These are phyloP conservation scores for Cyaniris semiargus DNA, from an alignment of 2,888 invertebrate genomes.

Conservation along the genomic window DNA sequence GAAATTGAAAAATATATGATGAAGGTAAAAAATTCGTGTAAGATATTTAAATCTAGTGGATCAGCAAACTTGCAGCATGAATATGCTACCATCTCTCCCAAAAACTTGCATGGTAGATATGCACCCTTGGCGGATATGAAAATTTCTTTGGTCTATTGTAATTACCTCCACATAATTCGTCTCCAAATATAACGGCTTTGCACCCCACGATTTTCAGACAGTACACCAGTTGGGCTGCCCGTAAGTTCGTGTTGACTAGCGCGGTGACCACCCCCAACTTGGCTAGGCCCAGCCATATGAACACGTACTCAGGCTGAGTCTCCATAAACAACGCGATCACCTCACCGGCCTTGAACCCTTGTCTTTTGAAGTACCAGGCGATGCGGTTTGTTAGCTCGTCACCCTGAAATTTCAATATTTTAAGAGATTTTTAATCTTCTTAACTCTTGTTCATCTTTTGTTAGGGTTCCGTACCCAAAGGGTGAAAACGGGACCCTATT, in stretches of 20 bases:
- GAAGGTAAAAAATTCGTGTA: background rate
- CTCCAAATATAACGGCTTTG: conserved; percentile 88
- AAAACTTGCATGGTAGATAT: too few relatives aligned
- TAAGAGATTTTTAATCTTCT: background rate
- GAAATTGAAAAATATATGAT: conserved; percentile 43
- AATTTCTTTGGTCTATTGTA: too few relatives aligned
- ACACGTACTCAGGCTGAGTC: conserved; percentile 92
- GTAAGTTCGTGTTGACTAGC: conserved; percentile 92
- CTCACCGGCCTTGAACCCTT: conserved; percentile 84
- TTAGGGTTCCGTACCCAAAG: too few relatives aligned
- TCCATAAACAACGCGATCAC: conserved; percentile 94
- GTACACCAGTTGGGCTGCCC: conserved; percentile 88
- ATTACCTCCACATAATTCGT: conserved; percentile 78
- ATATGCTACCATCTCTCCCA: too few relatives aligned
- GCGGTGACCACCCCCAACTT: conserved; percentile 91
- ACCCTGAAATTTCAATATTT: conserved; percentile 58
- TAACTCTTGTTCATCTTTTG: too few relatives aligned
- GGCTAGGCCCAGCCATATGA: conserved; percentile 94
- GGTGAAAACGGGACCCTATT: too few relatives aligned
- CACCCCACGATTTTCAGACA: conserved; percentile 89
- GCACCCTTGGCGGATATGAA: too few relatives aligned
- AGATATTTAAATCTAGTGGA: too few relatives aligned
- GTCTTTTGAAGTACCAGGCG: conserved; percentile 78
- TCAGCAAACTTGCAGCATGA: too few relatives aligned
- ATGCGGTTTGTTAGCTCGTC: conserved; percentile 81